Percentiles rank a stretch among this genome's conserved stretches.
phyloP scores from a whole-genome alignment of 1,140 invertebrate species.

The Drosophila setifemur region DNA sequence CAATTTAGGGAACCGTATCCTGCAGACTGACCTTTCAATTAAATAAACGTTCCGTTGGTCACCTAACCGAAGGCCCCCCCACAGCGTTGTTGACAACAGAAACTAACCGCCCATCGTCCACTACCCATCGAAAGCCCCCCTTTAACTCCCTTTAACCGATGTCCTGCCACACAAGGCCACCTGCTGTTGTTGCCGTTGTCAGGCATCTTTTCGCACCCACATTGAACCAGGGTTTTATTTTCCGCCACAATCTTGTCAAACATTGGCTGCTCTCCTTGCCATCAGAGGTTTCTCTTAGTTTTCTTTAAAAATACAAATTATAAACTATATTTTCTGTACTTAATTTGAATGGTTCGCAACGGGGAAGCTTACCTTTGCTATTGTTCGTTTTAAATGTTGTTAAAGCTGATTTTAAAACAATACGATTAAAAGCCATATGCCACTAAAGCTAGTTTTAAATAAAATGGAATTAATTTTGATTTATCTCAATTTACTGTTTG shows the following conservation, averaged over 20 bases:
- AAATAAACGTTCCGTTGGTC: conserved; percentile 37
- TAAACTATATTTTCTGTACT: no score
- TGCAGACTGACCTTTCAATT: conserved; percentile 32
- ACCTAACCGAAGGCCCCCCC: conserved; percentile 15
- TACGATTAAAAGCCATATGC: no score
- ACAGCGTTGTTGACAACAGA: conserved; percentile 7
- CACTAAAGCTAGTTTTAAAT: no score
- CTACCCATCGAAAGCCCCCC: neutral
- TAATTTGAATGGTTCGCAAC: no score
- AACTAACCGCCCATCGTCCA: neutral
- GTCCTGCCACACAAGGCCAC: conserved; percentile 17
- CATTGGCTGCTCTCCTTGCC: conserved; percentile 7
- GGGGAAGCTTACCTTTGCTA: no score
- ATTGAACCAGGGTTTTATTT: neutral
- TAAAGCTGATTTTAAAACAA: no score
- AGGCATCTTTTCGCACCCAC: conserved; percentile 32
- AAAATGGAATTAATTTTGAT: no score
- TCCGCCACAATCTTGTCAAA: conserved; percentile 15
- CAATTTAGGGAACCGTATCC: conserved; percentile 23
- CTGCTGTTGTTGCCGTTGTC: conserved; percentile 17
- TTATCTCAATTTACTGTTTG: no score
- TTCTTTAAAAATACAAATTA: neutral
- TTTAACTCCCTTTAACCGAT: no score
- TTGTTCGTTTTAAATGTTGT: no score
- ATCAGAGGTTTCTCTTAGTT: neutral